Percentiles rank a stretch among this genome's conserved stretches.
Evolutionary conservation across 2,113 vertebrate species (phyloP).

Genomic region (Ibidorhyncha struthersii): DNA sequence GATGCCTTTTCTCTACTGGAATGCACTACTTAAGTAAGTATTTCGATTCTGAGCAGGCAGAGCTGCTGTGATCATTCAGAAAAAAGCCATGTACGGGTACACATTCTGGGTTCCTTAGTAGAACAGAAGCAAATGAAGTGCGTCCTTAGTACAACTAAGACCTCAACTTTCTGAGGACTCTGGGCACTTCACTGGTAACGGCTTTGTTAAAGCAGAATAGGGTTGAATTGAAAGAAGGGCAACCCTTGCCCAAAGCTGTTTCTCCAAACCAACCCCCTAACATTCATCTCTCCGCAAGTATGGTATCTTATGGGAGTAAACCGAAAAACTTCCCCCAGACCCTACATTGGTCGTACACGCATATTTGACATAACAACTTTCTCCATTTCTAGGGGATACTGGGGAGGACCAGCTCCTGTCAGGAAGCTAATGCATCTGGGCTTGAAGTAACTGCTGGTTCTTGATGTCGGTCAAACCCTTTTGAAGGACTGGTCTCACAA

Average conservation of each 20-base stretch:
- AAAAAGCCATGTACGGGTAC: not conserved
- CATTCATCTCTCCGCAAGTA: not conserved
- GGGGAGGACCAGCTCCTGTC: constrained; percentile 91
- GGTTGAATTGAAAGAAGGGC: not conserved
- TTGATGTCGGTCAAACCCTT: too few species aligned
- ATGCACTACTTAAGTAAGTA: constrained; percentile 88
- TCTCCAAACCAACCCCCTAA: not conserved
- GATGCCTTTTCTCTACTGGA: constrained; percentile 96
- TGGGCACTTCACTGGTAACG: not conserved
- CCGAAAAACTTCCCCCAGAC: rapidly evolving
- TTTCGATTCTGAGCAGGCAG: not conserved
- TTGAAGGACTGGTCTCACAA: not conserved
- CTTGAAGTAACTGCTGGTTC: constrained; percentile 75
- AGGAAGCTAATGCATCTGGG: constrained; percentile 92
- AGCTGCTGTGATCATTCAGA: not conserved
- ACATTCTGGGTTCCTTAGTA: not conserved
- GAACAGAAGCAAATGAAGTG: not conserved
- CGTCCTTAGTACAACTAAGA: not conserved
- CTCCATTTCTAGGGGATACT: constrained; percentile 83
- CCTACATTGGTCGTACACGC: rapidly evolving
- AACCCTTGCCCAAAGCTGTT: not conserved
- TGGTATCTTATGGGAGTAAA: rapidly evolving
- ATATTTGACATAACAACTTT: not conserved
- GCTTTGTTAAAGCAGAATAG: not conserved
- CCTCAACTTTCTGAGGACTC: not conserved